Evolutionary conservation across 1,140 invertebrate genomes (phyloP).

Genomic region (Lepidurus couesii): DNA sequence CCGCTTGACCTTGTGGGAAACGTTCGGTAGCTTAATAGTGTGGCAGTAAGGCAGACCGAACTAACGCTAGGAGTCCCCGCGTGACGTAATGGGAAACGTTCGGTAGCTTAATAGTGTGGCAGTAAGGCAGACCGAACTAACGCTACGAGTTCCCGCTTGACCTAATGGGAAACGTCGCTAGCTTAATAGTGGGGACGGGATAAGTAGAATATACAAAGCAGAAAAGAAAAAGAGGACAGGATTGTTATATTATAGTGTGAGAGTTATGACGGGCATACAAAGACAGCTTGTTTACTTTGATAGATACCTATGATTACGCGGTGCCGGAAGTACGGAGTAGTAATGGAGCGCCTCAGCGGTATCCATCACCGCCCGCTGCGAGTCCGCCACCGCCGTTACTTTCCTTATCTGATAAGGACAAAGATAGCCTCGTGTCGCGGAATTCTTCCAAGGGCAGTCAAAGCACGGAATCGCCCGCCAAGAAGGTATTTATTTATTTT

Average conservation of each 20-base stretch:
- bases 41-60: neutral
- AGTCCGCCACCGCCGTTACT: conserved; percentile 37
- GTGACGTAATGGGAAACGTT: too few relatives aligned
- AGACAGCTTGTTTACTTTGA: conserved; percentile 28
- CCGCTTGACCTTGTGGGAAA: too few relatives aligned
- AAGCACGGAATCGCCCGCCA: conserved; percentile 44
- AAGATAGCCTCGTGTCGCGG: conserved; percentile 48
- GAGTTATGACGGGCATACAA: conserved; percentile 3
- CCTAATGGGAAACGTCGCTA: neutral
- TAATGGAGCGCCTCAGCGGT: conserved; percentile 27
- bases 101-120: too few relatives aligned
- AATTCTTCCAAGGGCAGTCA: conserved; percentile 44
- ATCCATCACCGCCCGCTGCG: conserved; percentile 51
- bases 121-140: too few relatives aligned
- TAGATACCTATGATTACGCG: conserved; percentile 63
- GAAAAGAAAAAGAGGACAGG: neutral
- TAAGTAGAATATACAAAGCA: neutral
- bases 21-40: too few relatives aligned
- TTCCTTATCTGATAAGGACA: conserved; percentile 42
- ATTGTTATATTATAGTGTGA: neutral
- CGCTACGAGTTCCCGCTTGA: too few relatives aligned
- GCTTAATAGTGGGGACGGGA: neutral
- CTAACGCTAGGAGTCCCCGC: too few relatives aligned
- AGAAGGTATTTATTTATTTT: conserved; percentile 44
- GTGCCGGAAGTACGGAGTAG: conserved; percentile 60